These are phyloP conservation scores for Pampus argenteus DNA, from an alignment of 2,797 vertebrate species.

Conservation along the genomic window DNA sequence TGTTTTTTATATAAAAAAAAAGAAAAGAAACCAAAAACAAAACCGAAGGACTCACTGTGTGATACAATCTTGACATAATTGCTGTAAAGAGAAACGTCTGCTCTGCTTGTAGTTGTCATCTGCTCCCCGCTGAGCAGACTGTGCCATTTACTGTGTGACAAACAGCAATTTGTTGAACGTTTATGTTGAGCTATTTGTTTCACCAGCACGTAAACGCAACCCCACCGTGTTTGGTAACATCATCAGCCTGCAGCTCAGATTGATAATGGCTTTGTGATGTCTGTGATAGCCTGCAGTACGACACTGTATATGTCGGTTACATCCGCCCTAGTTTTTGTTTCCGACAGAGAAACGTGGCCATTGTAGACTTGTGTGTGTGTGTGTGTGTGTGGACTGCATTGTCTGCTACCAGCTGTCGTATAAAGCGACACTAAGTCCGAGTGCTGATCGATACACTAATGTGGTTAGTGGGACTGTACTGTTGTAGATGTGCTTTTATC, in stretches of 20 bases:
- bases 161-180: slow-evolving; percentile 66
- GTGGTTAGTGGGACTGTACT: slow-evolving; percentile 16
- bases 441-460: slow-evolving; percentile 58
- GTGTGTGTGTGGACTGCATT: slow-evolving; percentile 66
- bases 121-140: slow-evolving; percentile 44
- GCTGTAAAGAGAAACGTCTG: slow-evolving; percentile 12
- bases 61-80: neutral
- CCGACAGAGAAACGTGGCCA: slow-evolving; percentile 82
- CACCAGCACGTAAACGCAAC: slow-evolving; percentile 34
- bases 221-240: slow-evolving; percentile 1
- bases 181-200: slow-evolving; percentile 28
- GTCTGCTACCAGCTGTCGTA: slow-evolving; percentile 76
- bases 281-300: neutral
- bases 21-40: no score
- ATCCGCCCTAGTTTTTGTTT: slow-evolving; percentile 80
- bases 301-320: slow-evolving; percentile 60
- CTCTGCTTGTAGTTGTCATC: slow-evolving; percentile 41
- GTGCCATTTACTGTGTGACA: slow-evolving; percentile 17
- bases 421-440: slow-evolving; percentile 54
- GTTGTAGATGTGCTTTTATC: slow-evolving; percentile 31
- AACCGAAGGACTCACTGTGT: no score
- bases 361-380: slow-evolving; percentile 48
- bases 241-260: neutral
- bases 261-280: slow-evolving; percentile 1
- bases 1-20: no score